Base-by-base conservation (phyloP, 2,888 invertebrate species). In the Acleris literana region DNA sequence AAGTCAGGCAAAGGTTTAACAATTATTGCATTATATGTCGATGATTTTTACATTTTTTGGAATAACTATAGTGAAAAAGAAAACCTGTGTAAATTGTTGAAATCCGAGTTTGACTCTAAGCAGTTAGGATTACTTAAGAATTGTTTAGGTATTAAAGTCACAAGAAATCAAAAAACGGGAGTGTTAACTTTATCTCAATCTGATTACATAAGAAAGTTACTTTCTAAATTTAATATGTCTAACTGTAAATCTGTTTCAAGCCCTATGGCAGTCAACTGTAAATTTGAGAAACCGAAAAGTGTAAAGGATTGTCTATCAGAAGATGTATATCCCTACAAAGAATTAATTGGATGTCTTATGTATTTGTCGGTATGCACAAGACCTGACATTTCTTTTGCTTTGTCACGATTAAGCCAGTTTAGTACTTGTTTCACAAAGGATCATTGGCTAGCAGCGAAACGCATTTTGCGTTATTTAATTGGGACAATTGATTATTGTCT, bases 301-400 rank as follows among this genome's bases (percentile, higher is more conserved):
- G 51, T 22, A 7, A 11, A 1, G 4, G 39, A 18, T 17, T 17
- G 51, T 46, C 17, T 64, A 33, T 20, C 61, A 29, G 56, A 68
- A 49, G 39, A 60, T 22, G 11, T 29, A 6, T 62, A 61, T 59
- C 22, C 25, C 5, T 53, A 18, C 29, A 54, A 17, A 18, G 11
- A 54, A 11, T 3, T 54, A 4, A 4, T 69, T 3, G 69, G 69
- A 7, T 49, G 55, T 49, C 17, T 71, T 4, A 71, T 69, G 69
- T 72, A 72, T 20, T 44, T 70, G 17, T 49, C 67, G 7, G 70
- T 72, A n/a, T 66, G 63, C 39, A 71, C 71, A n/a, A 48, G 71
- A 5, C 72, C 71, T 18, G 72, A 72, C 20, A 71, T 72, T 22
- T 11, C 69, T 17, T 70, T 49, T 64, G 44, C 68, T 11, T 61